Evolutionary conservation across 1,140 invertebrate species (phyloP).

Genomic region (Cepaea nemoralis): DNA sequence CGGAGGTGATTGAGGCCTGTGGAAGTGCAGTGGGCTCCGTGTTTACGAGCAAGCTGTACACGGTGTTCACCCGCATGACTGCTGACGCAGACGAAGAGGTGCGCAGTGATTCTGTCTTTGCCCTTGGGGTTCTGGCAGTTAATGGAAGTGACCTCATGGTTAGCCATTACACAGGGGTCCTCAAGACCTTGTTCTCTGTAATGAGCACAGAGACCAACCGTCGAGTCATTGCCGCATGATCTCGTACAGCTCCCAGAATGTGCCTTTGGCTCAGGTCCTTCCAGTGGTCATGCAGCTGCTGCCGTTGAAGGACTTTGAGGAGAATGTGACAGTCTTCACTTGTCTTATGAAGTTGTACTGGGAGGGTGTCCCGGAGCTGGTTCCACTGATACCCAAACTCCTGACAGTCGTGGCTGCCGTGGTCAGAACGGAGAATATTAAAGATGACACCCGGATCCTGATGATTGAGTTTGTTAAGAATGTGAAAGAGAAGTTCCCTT

Average conservation of each 20-base stretch:
- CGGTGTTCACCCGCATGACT: constrained; percentile 77
- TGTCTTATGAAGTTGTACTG: constrained; percentile 76
- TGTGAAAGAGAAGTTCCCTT: constrained; percentile 48
- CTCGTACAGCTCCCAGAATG: constrained; percentile 75
- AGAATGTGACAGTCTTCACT: constrained; percentile 81
- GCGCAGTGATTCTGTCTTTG: constrained; percentile 83
- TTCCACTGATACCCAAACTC: constrained; percentile 46
- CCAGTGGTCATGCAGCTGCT: constrained; percentile 81
- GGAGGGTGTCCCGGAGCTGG: constrained; percentile 51
- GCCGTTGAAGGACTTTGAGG: constrained; percentile 83
- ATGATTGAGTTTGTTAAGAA: constrained; percentile 58
- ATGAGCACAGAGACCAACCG: constrained; percentile 77
- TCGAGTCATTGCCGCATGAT: constrained; percentile 81
- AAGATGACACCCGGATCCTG: constrained; percentile 51
- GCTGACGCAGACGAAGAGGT: constrained; percentile 80
- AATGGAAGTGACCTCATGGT: constrained; percentile 77
- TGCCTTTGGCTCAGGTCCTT: constrained; percentile 79
- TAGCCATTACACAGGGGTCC: constrained; percentile 77
- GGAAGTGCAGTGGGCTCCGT: constrained; percentile 72
- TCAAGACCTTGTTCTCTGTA: constrained; percentile 78
- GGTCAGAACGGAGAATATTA: constrained; percentile 51
- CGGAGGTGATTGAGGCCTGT: constrained; percentile 80
- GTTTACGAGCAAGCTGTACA: constrained; percentile 78
- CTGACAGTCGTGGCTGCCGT: constrained; percentile 44
- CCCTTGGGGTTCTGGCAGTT: constrained; percentile 80